These are phyloP conservation scores for Aquatica leii DNA, from an alignment of 2,888 invertebrate genomes.

Conservation along the genomic window DNA sequence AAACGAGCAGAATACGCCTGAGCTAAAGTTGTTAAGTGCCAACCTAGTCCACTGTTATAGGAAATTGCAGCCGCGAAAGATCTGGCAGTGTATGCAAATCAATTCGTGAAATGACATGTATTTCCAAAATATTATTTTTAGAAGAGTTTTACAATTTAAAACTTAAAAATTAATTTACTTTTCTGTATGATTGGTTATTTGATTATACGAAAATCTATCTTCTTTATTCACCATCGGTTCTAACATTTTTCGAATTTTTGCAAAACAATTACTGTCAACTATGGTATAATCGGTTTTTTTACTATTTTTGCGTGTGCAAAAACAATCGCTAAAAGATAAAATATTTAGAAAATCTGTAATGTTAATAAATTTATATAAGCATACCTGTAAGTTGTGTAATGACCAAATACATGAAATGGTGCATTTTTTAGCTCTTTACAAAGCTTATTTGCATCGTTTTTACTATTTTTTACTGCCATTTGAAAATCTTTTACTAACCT, in stretches of 20 bases:
- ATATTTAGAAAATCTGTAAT: not conserved
- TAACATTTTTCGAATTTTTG: too few species aligned
- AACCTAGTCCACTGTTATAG: not conserved
- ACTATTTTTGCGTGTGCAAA: not conserved
- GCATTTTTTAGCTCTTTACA: too few species aligned
- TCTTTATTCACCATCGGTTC: not conserved
- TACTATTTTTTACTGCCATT: too few species aligned
- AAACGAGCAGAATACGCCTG: too few species aligned
- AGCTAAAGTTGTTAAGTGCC: not conserved
- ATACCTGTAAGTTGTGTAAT: too few species aligned
- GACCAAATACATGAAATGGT: too few species aligned
- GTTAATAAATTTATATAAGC: too few species aligned
- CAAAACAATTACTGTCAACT: too few species aligned
- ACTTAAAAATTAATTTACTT: too few species aligned
- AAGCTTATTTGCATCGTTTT: too few species aligned
- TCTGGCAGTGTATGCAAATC: not conserved
- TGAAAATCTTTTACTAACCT: too few species aligned
- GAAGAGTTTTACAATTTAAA: too few species aligned
- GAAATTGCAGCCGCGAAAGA: not conserved
- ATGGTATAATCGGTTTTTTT: not conserved
- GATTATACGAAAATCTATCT: not conserved
- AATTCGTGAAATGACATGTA: not conserved
- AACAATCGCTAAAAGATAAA: not conserved
- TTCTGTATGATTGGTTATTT: not conserved
- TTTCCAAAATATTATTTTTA: not conserved